Evolutionary conservation across 2,113 vertebrate species (phyloP).

Genomic region (Microtus montanus): DNA sequence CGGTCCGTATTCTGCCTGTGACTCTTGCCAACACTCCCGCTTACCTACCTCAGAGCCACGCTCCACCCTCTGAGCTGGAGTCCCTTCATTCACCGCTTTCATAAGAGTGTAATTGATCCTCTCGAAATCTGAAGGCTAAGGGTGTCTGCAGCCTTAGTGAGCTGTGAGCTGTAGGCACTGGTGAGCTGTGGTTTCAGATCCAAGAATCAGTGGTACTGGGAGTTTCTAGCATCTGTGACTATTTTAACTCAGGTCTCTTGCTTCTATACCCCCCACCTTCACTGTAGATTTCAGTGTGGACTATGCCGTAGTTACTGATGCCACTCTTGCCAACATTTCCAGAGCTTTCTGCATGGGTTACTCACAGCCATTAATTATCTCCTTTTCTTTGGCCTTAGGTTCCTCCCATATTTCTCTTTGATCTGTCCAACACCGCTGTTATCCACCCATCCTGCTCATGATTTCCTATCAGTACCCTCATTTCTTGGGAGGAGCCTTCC

Average conservation of each 20-base stretch:
- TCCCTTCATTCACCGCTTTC: not conserved
- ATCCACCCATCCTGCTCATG: not conserved
- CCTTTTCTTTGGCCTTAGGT: not conserved
- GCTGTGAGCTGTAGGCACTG: no score
- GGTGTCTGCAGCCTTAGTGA: not conserved
- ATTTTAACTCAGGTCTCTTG: not conserved
- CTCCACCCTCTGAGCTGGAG: not conserved
- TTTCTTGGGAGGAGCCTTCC: not conserved
- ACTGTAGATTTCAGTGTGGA: not conserved
- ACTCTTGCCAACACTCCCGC: not conserved
- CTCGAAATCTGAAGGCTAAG: not conserved
- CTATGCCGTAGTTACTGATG: not conserved
- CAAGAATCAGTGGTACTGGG: not conserved
- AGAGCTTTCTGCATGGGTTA: not conserved
- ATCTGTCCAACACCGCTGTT: not conserved
- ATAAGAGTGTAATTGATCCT: not conserved
- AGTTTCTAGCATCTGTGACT: not conserved
- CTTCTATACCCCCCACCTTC: no score
- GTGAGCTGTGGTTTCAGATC: not conserved
- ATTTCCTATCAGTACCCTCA: not conserved
- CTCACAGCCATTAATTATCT: not conserved
- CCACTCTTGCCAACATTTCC: not conserved
- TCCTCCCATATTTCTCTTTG: not conserved
- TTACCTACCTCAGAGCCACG: not conserved
- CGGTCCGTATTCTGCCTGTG: not conserved